phyloP scores from a whole-genome alignment of 2,113 vertebrate genomes.

The Protobothrops flavoviridis region DNA sequence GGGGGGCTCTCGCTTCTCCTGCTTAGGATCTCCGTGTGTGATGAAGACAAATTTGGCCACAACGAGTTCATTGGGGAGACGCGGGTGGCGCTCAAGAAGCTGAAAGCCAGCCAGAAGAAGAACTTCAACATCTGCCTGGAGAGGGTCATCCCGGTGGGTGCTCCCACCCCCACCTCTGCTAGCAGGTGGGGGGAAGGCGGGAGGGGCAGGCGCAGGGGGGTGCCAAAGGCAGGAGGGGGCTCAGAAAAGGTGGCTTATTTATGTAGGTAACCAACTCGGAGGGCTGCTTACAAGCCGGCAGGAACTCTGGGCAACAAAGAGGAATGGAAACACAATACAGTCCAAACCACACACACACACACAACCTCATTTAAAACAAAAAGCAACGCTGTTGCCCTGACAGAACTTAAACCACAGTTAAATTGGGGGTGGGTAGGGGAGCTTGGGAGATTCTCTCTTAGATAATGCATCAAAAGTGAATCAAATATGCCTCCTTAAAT shows the following conservation, averaged over 20 bases:
- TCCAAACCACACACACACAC: neutral
- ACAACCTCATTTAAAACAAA: neutral
- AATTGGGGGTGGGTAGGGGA: neutral
- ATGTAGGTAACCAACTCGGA: neutral
- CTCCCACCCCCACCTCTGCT: too few species aligned
- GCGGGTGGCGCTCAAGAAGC: slow-evolving; percentile 90
- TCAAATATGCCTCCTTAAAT: rapidly evolving
- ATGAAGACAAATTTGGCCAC: slow-evolving; percentile 97
- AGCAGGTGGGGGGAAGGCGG: neutral
- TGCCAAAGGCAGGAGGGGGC: too few species aligned
- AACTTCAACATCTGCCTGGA: slow-evolving; percentile 95
- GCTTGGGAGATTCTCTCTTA: neutral
- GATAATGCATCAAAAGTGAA: too few species aligned
- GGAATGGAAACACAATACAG: neutral
- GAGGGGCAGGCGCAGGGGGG: neutral
- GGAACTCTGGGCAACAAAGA: neutral
- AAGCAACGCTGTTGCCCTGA: neutral
- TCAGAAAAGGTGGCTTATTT: neutral
- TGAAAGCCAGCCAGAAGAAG: slow-evolving; percentile 93
- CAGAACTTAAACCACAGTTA: neutral
- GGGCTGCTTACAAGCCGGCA: neutral
- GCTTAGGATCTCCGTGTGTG: slow-evolving; percentile 90
- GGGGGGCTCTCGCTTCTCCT: rapidly evolving
- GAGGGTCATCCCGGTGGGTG: slow-evolving; percentile 87
- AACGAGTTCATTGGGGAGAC: slow-evolving; percentile 98